Evolutionary conservation across 1,140 invertebrate genomes (phyloP), one percentile per base, ranked within the genome.

Genomic region (Lucilia cuprina): DNA sequence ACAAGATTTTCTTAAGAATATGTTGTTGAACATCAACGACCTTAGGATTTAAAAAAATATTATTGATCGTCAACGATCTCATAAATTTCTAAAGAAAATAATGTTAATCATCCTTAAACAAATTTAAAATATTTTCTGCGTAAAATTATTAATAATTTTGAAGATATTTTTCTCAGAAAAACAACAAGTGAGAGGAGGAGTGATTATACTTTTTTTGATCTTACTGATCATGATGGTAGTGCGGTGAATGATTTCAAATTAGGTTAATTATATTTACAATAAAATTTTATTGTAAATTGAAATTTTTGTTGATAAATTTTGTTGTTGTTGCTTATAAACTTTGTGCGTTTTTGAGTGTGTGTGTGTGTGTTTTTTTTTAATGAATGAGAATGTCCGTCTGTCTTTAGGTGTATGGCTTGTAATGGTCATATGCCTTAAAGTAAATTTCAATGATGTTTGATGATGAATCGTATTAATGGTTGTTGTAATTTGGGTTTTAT

Each of bases 351-450:
- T 17, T 60, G n/a, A n/a, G n/a, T n/a, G n/a, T n/a, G n/a, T n/a
- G n/a, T n/a, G n/a, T 17, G 13, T 7, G 50, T 60, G 13, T 14
- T 2, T 60, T 12, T 60, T 60, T 14, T n/a, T 2, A 41, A 41
- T 41, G 41, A 41, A 41, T 41, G 41, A 41, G 10, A 41, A 41
- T 41, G 55, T 30, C 25, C 25, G 25, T 30, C 25, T 30, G 25
- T 30, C 25, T 30, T 2, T 30, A 30, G 25, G 25, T 30, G 25
- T 30, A 30, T 60, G n/a, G 55, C 65, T 70, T 21, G n/a, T 12
- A 70, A 70, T 25, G 65, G 65, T 70, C 65, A 70, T 70, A 70
- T 10, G 65, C 65, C 65, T 70, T 70, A 70, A 60, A 70, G 65
- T 70, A 21, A 21, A 70, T 70, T 70, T 70, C 65, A 70, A 70